These are phyloP conservation scores for Myripristis jacobus DNA, from an alignment of 2,797 vertebrate genomes.

Conservation along the genomic window DNA sequence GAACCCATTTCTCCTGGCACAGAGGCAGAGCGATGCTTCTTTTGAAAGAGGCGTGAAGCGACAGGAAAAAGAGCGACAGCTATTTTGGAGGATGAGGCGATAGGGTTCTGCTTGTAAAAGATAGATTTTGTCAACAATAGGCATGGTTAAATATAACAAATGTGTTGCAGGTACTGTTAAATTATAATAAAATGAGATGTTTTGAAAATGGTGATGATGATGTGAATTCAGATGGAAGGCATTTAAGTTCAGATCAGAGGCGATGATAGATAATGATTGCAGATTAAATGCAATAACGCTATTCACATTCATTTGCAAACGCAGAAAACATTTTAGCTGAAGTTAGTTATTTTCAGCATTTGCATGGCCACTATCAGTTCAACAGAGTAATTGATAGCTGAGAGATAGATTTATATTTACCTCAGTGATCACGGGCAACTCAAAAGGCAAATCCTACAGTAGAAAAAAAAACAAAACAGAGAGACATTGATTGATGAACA, in stretches of 20 bases:
- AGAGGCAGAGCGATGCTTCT: not conserved
- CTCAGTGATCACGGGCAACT: not conserved
- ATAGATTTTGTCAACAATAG: not conserved
- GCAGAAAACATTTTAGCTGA: too few species aligned
- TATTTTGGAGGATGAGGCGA: constrained; percentile 3
- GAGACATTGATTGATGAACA: not conserved
- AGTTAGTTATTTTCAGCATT: too few species aligned
- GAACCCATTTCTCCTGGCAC: constrained; percentile 53
- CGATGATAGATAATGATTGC: too few species aligned
- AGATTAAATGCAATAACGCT: too few species aligned
- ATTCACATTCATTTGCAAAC: too few species aligned
- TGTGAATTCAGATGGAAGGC: not conserved
- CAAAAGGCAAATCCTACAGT: constrained; percentile 34
- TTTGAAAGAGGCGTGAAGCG: constrained; percentile 19
- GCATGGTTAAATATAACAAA: not conserved
- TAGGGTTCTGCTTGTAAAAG: not conserved
- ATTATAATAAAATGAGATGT: not conserved
- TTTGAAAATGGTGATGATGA: not conserved
- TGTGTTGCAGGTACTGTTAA: too few species aligned
- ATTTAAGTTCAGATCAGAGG: not conserved
- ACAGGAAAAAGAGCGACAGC: constrained; percentile 4
- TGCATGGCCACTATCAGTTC: not conserved
- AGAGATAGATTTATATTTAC: constrained; percentile 50
- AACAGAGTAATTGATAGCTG: not conserved
- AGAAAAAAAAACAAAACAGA: not conserved